phyloP scores from a whole-genome alignment of 2,888 invertebrate species.

The Plemyria rubiginata region DNA sequence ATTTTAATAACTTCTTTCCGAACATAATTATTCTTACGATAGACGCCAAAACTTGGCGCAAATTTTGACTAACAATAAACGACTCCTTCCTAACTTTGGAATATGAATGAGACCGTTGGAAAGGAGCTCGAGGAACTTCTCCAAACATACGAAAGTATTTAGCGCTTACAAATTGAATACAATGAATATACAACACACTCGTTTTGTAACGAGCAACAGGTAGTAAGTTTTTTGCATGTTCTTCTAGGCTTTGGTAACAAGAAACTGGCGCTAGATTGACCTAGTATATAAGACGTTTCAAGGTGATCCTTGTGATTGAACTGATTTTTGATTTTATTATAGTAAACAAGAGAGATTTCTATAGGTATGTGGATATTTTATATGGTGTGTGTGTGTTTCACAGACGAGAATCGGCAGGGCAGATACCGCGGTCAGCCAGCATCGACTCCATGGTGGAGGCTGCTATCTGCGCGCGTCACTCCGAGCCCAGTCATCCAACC shows the following conservation, averaged over 20 bases:
- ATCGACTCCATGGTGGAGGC: constrained; percentile 92
- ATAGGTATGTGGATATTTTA: too few species aligned
- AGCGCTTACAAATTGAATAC: too few species aligned
- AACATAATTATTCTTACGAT: constrained; percentile 32
- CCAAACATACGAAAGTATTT: neutral
- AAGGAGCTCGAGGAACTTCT: neutral
- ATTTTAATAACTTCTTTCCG: constrained; percentile 65
- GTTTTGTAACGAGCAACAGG: too few species aligned
- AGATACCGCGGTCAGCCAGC: constrained; percentile 90
- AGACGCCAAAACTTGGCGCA: constrained; percentile 25
- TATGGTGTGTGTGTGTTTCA: constrained; percentile 16
- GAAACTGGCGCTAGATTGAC: too few species aligned
- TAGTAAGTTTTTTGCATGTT: too few species aligned
- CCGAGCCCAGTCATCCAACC: constrained; percentile 71
- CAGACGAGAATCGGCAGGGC: constrained; percentile 83
- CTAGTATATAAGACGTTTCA: too few species aligned
- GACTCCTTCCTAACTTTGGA: neutral
- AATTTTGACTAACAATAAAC: constrained; percentile 5
- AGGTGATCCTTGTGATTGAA: too few species aligned
- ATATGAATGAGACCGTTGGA: neutral
- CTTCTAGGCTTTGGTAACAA: too few species aligned
- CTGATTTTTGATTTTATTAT: too few species aligned
- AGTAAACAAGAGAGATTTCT: too few species aligned
- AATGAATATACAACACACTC: too few species aligned
- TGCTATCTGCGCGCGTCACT: constrained; percentile 85